Evolutionary conservation across 2,113 vertebrate genomes (phyloP).

Genomic region (Gasterosteus aculeatus): DNA sequence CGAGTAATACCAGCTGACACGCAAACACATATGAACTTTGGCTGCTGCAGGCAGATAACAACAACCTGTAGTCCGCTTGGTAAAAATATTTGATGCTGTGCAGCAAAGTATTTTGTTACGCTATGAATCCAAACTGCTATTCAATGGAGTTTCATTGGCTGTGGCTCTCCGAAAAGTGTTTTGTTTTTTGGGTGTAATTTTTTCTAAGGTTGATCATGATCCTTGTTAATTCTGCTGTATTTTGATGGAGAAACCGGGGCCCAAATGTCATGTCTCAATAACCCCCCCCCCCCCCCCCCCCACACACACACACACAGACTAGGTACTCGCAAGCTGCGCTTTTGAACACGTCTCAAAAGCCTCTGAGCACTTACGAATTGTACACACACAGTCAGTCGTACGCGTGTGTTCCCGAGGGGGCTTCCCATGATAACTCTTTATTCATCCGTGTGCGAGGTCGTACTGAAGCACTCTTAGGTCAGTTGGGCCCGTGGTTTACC

Average conservation of each 20-base stretch:
- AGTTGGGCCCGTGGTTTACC: slow-evolving; percentile 32
- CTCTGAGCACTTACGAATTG: slow-evolving; percentile 51
- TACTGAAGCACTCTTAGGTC: slow-evolving; percentile 11
- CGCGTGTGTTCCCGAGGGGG: slow-evolving; percentile 46
- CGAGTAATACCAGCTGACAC: neutral
- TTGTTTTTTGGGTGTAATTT: neutral
- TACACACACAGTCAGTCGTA: slow-evolving; percentile 50
- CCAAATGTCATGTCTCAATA: neutral
- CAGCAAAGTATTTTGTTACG: neutral
- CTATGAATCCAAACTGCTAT: neutral
- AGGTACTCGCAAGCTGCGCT: slow-evolving; percentile 44
- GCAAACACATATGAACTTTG: neutral
- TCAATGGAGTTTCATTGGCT: neutral
- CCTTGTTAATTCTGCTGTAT: neutral
- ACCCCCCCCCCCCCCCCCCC: neutral
- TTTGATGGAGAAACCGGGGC: neutral
- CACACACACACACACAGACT: too few species aligned
- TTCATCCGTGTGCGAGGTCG: slow-evolving; percentile 11
- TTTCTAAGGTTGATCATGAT: neutral
- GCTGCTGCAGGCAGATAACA: neutral
- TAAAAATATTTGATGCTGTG: neutral
- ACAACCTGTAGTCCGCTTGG: neutral
- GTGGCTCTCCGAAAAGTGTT: neutral
- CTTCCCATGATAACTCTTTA: slow-evolving; percentile 56
- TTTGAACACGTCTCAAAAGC: slow-evolving; percentile 15